Conservation (phyloP, 2,888 invertebrate species). For the Aricia artaxerxes region DNA sequence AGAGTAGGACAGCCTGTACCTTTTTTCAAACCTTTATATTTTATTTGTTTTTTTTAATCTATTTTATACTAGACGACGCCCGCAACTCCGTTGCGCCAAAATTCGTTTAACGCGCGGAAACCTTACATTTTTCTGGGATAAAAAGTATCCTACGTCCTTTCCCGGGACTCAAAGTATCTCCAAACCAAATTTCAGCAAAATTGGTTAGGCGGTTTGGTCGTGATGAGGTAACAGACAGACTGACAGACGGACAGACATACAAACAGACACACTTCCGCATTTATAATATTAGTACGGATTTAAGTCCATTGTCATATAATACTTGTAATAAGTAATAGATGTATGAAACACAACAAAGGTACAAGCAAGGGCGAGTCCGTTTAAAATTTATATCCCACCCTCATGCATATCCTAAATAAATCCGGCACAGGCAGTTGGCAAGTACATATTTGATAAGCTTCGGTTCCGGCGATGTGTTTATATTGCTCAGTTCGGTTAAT, state of each 20-base stretch:
- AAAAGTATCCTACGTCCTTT: too few species aligned
- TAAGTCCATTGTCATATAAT: constrained; percentile 38
- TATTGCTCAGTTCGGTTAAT: constrained; percentile 70
- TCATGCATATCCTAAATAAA: constrained; percentile 81
- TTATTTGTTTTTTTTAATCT: too few species aligned
- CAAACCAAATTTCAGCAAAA: too few species aligned
- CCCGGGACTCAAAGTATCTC: too few species aligned
- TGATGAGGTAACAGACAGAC: too few species aligned
- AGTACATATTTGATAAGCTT: constrained; percentile 80
- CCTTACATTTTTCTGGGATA: too few species aligned
- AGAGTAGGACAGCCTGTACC: background rate
- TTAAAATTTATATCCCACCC: constrained; percentile 80
- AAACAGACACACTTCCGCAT: too few species aligned
- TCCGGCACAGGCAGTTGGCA: constrained; percentile 68
- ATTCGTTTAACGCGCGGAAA: too few species aligned
- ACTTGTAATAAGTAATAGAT: constrained; percentile 67
- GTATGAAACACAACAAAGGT: constrained; percentile 71
- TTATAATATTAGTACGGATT: background rate
- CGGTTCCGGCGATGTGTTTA: constrained; percentile 54
- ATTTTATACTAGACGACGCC: too few species aligned
- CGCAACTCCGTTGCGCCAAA: too few species aligned
- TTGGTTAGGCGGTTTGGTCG: too few species aligned
- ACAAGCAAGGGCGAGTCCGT: constrained; percentile 79
- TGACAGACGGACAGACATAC: too few species aligned
- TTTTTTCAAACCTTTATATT: background rate